A percentile compares a stretch with the other conserved stretches of the same genome.
Conservation (phyloP, 2,797 vertebrate species). For the Limosa lapponica region DNA sequence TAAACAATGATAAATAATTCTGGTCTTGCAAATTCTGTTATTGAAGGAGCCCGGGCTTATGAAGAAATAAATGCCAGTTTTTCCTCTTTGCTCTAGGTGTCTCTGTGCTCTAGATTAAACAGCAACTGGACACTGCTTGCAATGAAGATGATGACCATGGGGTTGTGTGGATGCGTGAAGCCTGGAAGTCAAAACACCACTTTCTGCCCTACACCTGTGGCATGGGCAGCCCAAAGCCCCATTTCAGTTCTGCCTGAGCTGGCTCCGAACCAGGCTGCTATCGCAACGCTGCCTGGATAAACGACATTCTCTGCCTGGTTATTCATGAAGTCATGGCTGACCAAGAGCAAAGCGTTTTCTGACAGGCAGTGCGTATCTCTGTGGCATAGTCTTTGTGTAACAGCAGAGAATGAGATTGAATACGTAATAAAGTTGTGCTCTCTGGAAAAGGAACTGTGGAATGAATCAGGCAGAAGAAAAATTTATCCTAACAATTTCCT, state of each 20-base stretch:
- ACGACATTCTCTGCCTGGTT: not conserved
- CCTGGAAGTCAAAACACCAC: not conserved
- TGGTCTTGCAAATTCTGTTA: not conserved
- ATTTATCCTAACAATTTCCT: not conserved
- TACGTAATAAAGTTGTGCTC: not conserved
- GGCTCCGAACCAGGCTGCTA: not conserved
- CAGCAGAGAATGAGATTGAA: not conserved
- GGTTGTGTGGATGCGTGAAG: not conserved
- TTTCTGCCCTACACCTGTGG: not conserved
- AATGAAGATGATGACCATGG: not conserved
- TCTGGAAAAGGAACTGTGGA: not conserved
- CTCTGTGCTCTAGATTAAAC: not conserved
- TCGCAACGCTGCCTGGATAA: fast-evolving
- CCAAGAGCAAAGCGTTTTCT: not conserved
- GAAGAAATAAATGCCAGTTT: not conserved
- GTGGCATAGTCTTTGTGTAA: not conserved
- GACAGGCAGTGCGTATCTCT: not conserved
- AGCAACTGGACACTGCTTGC: not conserved
- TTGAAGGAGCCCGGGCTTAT: not conserved
- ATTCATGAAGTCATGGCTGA: not conserved
- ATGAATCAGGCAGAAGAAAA: not conserved
- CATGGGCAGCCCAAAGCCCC: fast-evolving
- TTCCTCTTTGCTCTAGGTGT: not conserved
- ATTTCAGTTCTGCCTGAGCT: not conserved
- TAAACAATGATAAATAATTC: not conserved